Conservation (phyloP, 2,888 invertebrate species). For the Acanthosepion esculentum region DNA sequence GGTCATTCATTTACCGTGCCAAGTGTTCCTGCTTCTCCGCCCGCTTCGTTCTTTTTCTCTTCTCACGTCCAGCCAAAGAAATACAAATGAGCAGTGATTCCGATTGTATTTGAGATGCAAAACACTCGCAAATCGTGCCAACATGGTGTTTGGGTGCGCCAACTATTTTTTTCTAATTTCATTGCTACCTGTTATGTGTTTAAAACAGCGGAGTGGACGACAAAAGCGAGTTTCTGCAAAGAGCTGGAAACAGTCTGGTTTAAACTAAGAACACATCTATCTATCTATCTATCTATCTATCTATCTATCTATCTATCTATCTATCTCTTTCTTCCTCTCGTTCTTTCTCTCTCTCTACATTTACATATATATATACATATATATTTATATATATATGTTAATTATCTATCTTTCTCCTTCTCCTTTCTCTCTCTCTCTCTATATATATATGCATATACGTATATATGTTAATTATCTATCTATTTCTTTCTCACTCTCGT, state of each 20-base stretch:
- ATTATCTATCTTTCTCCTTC: background rate
- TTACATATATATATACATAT: background rate
- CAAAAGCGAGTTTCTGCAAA: too few species aligned
- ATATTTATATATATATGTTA: background rate
- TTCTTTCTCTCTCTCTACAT: background rate
- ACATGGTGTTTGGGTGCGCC: background rate
- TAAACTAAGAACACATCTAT: background rate
- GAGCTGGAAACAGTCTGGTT: background rate
- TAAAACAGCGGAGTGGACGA: too few species aligned
- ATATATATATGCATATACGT: background rate
- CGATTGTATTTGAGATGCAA: background rate
- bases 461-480: background rate
- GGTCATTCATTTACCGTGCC: slow-evolving; percentile 13
- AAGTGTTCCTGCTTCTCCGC: background rate
- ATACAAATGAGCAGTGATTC: background rate
- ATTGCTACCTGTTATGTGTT: too few species aligned
- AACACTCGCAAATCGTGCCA: background rate
- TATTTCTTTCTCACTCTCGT: too few species aligned
- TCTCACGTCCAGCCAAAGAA: background rate
- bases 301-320: background rate
- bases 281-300: too few species aligned
- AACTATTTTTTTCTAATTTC: too few species aligned
- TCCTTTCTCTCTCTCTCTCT: too few species aligned
- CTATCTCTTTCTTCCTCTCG: rapidly evolving
- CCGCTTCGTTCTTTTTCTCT: background rate